Percentiles rank a stretch among this genome's conserved stretches.
Evolutionary conservation across 1,140 invertebrate genomes (phyloP).

Genomic region (Amyelois transitella): DNA sequence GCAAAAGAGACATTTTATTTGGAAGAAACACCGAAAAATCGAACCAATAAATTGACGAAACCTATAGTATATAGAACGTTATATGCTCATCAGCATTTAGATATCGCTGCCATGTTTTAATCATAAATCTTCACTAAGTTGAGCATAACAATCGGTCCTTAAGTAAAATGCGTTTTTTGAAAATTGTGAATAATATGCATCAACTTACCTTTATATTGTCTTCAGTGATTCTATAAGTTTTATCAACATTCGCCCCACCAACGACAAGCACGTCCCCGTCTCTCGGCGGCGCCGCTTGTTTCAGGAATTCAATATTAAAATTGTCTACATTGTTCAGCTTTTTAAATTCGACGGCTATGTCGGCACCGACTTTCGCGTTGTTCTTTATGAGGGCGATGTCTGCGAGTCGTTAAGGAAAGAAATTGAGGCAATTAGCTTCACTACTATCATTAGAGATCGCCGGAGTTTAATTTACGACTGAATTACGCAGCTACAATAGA

Average conservation of each 20-base stretch:
- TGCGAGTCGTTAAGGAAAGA: conserved; percentile 62
- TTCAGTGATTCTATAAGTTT: conserved; percentile 79
- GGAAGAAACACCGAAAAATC: too few species aligned
- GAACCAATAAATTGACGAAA: too few species aligned
- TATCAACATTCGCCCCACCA: conserved; percentile 88
- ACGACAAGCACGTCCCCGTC: conserved; percentile 81
- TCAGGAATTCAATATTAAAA: conserved; percentile 36
- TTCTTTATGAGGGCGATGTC: conserved; percentile 94
- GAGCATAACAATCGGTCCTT: too few species aligned
- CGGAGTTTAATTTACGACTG: conserved; percentile 34
- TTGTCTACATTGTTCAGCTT: conserved; percentile 53
- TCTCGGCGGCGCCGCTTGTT: conserved; percentile 1
- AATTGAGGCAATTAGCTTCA: conserved; percentile 49
- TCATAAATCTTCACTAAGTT: too few species aligned
- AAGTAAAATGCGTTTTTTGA: too few species aligned
- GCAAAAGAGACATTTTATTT: too few species aligned
- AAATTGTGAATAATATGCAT: neutral
- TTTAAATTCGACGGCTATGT: conserved; percentile 84
- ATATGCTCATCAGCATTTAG: too few species aligned
- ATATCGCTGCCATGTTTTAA: too few species aligned
- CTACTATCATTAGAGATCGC: conserved; percentile 38
- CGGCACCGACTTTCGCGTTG: conserved; percentile 89
- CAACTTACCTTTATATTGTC: conserved; percentile 79
- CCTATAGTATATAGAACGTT: too few species aligned
- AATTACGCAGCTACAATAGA: conserved; percentile 24